These are phyloP conservation scores for Argyresthia goedartella DNA, from an alignment of 2,888 invertebrate genomes.

Conservation along the genomic window DNA sequence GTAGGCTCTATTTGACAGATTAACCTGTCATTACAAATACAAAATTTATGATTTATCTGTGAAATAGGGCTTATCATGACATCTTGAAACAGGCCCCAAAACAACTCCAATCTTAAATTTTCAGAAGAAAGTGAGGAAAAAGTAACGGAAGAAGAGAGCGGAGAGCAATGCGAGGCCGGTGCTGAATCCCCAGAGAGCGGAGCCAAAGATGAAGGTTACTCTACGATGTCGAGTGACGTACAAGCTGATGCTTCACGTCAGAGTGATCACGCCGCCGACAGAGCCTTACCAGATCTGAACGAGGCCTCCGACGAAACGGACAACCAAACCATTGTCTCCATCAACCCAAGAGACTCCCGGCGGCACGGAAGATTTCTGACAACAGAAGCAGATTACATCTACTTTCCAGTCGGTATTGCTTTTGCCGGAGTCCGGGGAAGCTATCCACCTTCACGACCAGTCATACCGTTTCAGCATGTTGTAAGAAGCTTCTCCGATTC, in stretches of 20 bases:
- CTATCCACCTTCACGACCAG: constrained; percentile 78
- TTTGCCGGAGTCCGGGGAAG: constrained; percentile 77
- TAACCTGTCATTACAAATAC: not conserved
- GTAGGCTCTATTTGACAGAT: too few species aligned
- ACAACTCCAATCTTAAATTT: constrained; percentile 12
- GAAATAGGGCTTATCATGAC: too few species aligned
- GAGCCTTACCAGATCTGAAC: constrained; percentile 78
- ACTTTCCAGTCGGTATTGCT: constrained; percentile 76
- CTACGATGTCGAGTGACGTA: constrained; percentile 87
- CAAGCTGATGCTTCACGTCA: constrained; percentile 77
- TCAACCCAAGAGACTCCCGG: constrained; percentile 58
- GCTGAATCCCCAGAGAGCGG: constrained; percentile 83
- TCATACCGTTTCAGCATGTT: constrained; percentile 79
- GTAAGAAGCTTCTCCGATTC: constrained; percentile 83
- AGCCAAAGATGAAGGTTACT: constrained; percentile 85
- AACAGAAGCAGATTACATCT: constrained; percentile 75
- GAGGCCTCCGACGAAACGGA: constrained; percentile 82
- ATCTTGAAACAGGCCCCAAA: too few species aligned
- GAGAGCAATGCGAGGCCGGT: constrained; percentile 75
- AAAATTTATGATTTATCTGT: too few species aligned
- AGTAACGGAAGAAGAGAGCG: constrained; percentile 50
- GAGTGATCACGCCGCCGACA: constrained; percentile 66
- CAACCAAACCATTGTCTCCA: constrained; percentile 67
- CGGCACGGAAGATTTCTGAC: constrained; percentile 69
- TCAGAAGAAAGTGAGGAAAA: constrained; percentile 43